Conservation (phyloP, 1,140 invertebrate species). For the Calliphora vicina region DNA sequence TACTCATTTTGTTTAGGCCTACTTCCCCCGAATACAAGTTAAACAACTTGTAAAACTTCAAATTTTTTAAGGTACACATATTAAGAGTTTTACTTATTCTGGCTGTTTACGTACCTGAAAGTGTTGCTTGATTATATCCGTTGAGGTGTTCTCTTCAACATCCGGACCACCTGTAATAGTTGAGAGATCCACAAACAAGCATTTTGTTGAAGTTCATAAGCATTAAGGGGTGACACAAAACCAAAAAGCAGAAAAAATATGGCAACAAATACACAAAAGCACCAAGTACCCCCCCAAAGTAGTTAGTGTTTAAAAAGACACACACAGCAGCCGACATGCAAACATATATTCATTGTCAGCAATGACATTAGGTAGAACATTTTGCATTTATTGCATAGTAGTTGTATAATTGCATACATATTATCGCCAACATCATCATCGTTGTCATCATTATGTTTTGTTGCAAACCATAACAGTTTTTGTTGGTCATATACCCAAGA, state of each 20-base stretch:
- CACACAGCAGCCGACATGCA: background rate
- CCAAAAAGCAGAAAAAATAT: background rate
- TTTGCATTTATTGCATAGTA: background rate
- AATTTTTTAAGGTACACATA: background rate
- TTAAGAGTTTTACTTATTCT: background rate
- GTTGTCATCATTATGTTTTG: background rate
- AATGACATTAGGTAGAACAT: background rate
- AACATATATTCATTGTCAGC: background rate
- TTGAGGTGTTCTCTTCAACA: conserved; percentile 62
- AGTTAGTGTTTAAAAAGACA: background rate
- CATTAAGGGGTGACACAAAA: background rate
- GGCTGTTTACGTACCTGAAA: conserved; percentile 57
- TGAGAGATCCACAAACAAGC: background rate
- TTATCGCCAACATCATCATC: background rate
- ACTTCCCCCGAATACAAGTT: background rate
- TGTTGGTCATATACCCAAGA: background rate
- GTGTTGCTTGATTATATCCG: conserved; percentile 64
- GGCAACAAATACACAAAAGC: background rate
- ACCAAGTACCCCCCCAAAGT: background rate
- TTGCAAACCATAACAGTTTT: background rate
- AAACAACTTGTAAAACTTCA: background rate
- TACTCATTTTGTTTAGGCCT: background rate
- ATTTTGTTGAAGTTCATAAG: background rate
- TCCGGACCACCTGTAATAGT: conserved; percentile 60
- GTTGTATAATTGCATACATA: background rate